phyloP scores from a whole-genome alignment of 2,888 invertebrate species.

The Dicyrtomina minuta region DNA sequence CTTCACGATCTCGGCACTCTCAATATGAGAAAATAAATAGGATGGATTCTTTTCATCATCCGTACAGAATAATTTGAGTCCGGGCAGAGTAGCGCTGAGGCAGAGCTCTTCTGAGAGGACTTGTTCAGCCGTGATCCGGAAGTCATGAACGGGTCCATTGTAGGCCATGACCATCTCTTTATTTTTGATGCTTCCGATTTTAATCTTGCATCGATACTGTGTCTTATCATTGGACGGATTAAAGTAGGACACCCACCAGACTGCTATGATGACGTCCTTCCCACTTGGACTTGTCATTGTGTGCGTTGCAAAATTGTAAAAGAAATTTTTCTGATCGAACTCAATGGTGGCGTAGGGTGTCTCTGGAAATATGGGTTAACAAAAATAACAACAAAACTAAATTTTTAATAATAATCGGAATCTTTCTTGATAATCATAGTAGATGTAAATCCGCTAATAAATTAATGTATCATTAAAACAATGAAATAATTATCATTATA shows the following conservation, averaged over 20 bases:
- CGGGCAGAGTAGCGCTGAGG: slow-evolving; percentile 9
- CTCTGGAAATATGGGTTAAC: slow-evolving; percentile 11
- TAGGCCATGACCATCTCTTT: slow-evolving; percentile 9
- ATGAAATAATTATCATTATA: background rate
- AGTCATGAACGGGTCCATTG: slow-evolving; percentile 22
- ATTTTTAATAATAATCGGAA: background rate
- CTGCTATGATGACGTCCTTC: slow-evolving; percentile 8
- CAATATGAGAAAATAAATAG: slow-evolving; percentile 24
- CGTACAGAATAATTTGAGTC: slow-evolving; percentile 16
- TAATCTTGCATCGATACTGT: slow-evolving; percentile 18
- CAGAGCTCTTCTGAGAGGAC: slow-evolving; percentile 22
- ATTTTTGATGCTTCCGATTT: slow-evolving; percentile 20
- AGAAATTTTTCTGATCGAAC: slow-evolving; percentile 23
- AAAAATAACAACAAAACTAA: background rate
- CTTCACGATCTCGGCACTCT: slow-evolving; percentile 10
- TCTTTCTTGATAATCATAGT: too few species aligned
- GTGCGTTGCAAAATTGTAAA: slow-evolving; percentile 28
- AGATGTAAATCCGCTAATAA: too few species aligned
- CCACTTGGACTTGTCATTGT: background rate
- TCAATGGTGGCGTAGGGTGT: slow-evolving; percentile 25
- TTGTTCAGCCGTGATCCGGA: slow-evolving; percentile 18
- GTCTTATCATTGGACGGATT: slow-evolving; percentile 2
- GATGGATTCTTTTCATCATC: slow-evolving; percentile 20
- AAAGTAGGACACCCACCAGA: slow-evolving; percentile 28
- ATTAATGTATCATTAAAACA: too few species aligned